Evolutionary conservation across 2,797 vertebrate genomes (phyloP).

Genomic region (Nyctalus aviator): DNA sequence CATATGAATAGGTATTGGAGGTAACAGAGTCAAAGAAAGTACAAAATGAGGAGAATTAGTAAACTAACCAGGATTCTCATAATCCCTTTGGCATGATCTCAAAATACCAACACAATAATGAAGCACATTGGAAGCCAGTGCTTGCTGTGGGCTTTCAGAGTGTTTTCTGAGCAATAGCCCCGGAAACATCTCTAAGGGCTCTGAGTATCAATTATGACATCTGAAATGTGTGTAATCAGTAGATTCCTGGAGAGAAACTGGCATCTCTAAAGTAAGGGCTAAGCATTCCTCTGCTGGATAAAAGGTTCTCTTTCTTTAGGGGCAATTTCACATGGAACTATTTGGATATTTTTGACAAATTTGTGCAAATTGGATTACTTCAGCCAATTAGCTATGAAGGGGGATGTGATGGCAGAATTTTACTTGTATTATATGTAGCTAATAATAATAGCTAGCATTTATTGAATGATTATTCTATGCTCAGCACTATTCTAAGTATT

Average conservation of each 20-base stretch:
- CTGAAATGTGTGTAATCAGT: conserved; percentile 44
- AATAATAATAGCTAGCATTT: conserved; percentile 22
- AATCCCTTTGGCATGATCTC: background rate
- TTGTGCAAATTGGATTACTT: conserved; percentile 59
- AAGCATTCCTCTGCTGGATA: conserved; percentile 20
- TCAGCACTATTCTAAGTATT: background rate
- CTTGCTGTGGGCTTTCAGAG: background rate
- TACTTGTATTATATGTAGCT: conserved; percentile 11
- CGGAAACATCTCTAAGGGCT: background rate
- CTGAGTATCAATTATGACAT: conserved; percentile 29
- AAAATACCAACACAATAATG: background rate
- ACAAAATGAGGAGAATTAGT: background rate
- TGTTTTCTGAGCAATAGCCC: background rate
- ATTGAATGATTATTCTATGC: background rate
- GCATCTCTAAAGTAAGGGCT: conserved; percentile 21
- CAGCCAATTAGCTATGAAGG: conserved; percentile 18
- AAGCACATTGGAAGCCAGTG: background rate
- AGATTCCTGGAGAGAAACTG: conserved; percentile 59
- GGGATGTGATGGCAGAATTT: background rate
- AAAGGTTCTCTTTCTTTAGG: conserved; percentile 56
- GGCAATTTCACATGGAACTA: conserved; percentile 55
- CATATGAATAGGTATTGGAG: background rate
- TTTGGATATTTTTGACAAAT: conserved; percentile 70
- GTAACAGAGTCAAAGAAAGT: background rate
- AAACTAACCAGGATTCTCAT: conserved; percentile 1